phyloP scores from a whole-genome alignment of 2,888 invertebrate genomes.

The Lepidocyrtoides sp. region DNA sequence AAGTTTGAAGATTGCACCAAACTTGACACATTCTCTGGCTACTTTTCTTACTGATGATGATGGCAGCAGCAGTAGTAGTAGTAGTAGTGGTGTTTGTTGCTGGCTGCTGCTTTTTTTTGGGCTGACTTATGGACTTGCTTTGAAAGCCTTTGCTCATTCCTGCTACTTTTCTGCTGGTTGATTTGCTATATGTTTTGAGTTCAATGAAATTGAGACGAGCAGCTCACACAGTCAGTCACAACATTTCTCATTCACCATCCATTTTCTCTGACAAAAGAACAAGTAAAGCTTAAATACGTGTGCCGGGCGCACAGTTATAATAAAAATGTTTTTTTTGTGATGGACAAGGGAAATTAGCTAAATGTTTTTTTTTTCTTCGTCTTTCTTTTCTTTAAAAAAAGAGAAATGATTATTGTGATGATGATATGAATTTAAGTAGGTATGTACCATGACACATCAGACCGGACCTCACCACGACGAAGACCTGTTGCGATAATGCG shows the following conservation, averaged over 20 bases:
- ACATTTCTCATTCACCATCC: conserved; percentile 22
- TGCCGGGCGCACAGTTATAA: conserved; percentile 16
- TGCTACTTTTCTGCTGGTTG: neutral
- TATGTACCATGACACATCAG: neutral
- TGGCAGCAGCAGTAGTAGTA: neutral
- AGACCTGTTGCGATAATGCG: conserved; percentile 50
- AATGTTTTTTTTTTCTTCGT: neutral
- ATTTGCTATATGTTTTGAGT: neutral
- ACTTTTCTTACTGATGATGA: conserved; percentile 44
- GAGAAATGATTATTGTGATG: neutral
- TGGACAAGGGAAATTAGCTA: conserved; percentile 63
- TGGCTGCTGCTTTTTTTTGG: conserved; percentile 6
- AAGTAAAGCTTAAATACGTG: conserved; percentile 40
- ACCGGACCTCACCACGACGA: neutral
- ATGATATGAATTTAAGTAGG: conserved; percentile 13
- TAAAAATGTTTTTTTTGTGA: conserved; percentile 42
- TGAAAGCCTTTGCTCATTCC: neutral
- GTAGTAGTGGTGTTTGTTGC: neutral
- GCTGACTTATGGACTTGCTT: conserved; percentile 61
- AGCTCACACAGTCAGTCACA: neutral
- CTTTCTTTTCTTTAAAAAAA: too few species aligned
- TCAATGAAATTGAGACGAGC: conserved; percentile 65
- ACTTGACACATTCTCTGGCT: conserved; percentile 68
- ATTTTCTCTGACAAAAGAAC: neutral
- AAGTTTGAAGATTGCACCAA: conserved; percentile 46